Percentiles rank a stretch among this genome's conserved stretches.
Conservation (phyloP, 2,888 invertebrate species). For the Prosapia bicincta region DNA sequence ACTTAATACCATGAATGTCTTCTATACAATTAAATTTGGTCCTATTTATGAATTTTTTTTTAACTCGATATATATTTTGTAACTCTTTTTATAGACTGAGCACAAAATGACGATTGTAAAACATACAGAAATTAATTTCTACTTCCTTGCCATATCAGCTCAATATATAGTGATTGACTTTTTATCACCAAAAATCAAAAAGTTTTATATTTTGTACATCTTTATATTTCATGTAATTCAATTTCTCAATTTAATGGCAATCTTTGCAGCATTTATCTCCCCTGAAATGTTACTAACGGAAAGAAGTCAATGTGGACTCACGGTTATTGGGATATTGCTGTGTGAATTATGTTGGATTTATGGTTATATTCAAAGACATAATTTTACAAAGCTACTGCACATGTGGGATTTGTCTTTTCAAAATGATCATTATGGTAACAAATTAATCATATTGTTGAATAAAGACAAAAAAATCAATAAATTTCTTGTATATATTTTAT, state of each 20-base stretch:
- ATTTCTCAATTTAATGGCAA: neutral
- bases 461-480: neutral
- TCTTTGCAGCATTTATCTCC: neutral
- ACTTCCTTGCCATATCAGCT: too few species aligned
- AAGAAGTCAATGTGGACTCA: neutral
- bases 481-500: neutral
- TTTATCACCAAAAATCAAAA: neutral
- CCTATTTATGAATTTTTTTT: too few species aligned
- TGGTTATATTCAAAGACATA: neutral
- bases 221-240: neutral
- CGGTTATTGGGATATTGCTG: neutral
- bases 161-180: too few species aligned
- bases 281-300: neutral
- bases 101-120: too few species aligned
- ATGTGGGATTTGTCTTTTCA: neutral
- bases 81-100: too few species aligned
- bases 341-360: neutral
- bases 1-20: too few species aligned
- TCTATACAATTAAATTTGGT: too few species aligned
- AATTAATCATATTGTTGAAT: neutral
- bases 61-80: too few species aligned
- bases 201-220: neutral
- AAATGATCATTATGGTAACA: neutral
- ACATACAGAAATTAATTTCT: too few species aligned
- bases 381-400: neutral